phyloP scores from a whole-genome alignment of 2,888 invertebrate genomes.

The Lacanobia oleracea region DNA sequence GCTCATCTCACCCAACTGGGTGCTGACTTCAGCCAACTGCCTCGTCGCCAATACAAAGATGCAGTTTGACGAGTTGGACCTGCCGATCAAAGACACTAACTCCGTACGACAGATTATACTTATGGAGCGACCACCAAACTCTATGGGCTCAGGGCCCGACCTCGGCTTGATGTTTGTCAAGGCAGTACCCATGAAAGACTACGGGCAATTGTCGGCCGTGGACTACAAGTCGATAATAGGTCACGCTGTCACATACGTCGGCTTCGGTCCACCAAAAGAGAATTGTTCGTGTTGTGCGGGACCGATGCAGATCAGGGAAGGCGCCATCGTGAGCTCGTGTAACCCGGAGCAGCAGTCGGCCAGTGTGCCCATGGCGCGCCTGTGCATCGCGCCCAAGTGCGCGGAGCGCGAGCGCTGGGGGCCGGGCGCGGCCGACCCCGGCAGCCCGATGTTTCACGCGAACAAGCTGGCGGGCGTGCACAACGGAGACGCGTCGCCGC shows the following conservation, averaged over 20 bases:
- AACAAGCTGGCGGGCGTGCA: conserved; percentile 37
- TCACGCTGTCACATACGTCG: conserved; percentile 16
- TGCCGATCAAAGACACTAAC: background rate
- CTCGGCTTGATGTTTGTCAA: conserved; percentile 35
- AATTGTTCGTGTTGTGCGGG: background rate
- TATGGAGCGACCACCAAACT: conserved; percentile 10
- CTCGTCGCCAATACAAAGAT: background rate
- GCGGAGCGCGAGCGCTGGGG: background rate
- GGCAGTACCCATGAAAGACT: background rate
- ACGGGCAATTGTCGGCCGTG: conserved; percentile 25
- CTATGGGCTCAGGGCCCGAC: conserved; percentile 7
- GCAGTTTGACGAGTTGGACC: conserved; percentile 32
- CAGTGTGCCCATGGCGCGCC: background rate
- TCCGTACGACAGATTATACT: background rate
- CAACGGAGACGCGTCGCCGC: background rate
- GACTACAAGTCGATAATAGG: conserved; percentile 41
- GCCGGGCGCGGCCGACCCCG: background rate
- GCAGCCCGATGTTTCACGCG: conserved; percentile 35
- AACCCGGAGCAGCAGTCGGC: background rate
- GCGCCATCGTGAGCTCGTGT: conserved; percentile 15
- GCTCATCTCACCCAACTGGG: conserved; percentile 43
- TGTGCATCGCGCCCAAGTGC: conserved; percentile 38
- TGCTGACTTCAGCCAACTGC: conserved; percentile 35
- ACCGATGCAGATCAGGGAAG: conserved; percentile 3
- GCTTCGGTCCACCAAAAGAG: background rate